Conservation (phyloP, 2,797 vertebrate genomes). For the Paedocypris micromegethes region DNA sequence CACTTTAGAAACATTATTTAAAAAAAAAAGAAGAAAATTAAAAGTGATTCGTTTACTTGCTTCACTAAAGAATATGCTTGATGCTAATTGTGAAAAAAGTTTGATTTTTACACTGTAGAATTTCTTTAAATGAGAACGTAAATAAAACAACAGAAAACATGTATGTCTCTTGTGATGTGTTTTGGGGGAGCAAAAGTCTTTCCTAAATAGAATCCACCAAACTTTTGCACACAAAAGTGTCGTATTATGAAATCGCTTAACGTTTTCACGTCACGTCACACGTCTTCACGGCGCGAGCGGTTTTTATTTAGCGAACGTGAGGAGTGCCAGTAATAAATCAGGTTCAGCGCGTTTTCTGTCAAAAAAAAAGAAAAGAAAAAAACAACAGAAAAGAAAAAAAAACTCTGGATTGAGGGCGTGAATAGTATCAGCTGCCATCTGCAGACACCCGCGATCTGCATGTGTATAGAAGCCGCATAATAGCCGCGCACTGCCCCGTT, state of each 20-base stretch:
- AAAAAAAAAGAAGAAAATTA: constrained; percentile 1
- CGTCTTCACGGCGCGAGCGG: too few relatives aligned
- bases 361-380: too few relatives aligned
- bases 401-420: constrained; percentile 52
- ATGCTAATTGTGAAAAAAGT: too few relatives aligned
- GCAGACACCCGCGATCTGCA: constrained; percentile 63
- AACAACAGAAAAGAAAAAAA: constrained; percentile 2
- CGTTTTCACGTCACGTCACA: too few relatives aligned
- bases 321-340: too few relatives aligned
- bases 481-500: constrained; percentile 56
- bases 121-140: background rate
- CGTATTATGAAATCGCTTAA: too few relatives aligned
- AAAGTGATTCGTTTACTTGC: constrained; percentile 14
- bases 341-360: too few relatives aligned
- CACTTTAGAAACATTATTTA: constrained; percentile 35
- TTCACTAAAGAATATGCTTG: background rate
- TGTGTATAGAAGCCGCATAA: constrained; percentile 67
- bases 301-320: too few relatives aligned
- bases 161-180: constrained; percentile 31
- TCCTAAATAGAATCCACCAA: too few relatives aligned
- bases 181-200: background rate
- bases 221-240: too few relatives aligned
- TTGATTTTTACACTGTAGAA: constrained; percentile 9
- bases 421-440: constrained; percentile 55
- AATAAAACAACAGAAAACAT: constrained; percentile 14